Evolutionary conservation across 2,888 invertebrate species (phyloP), one percentile per base, ranked within the genome.

Genomic region (Sceliomorpha sp.): DNA sequence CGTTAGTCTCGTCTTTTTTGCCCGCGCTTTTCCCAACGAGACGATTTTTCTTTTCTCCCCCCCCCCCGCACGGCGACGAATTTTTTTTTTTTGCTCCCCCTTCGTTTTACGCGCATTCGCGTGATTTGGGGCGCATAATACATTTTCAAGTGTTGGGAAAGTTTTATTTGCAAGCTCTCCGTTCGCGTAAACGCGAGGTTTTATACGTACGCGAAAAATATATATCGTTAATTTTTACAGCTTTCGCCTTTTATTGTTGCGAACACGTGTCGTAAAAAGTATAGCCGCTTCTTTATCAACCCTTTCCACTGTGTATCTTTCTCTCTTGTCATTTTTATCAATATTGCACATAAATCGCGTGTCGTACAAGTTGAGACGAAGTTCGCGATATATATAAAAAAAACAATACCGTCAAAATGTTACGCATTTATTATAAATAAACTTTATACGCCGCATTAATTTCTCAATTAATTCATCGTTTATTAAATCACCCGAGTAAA

Each of bases 171-270:
- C 20, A 10, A 34, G 44, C 42, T 42, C 14, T 8, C 44, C 7
- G 15, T 12, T 50, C 50, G 27, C 50, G 14, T 63, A 64, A 56
- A 55, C 10, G 27, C 50, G 44, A 64, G 36, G 47, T 63, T 48
- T 45, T 64, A 56, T 32, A 48, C 39, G 56, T 17, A 48, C 32
- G 64, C 14, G 56, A 27, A 56, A 64, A 64, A n/a, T n/a, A 64
- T 56, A 50, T 56, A 56, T 64, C 44, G 48, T 63, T 63, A 63
- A 63, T 55, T 63, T 63, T 63, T 42, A 63, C 47, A 42, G 36
- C 32, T 9, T 17, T 48, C 7, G 47, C 27, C 48, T 48, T 63
- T 55, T 63, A 55, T 63, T 55, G 42, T 48, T n/a, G 14, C 27
- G 29, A 63, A 63, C 55, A 48, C 48, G 42, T 63, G 63, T 63